These are phyloP conservation scores for Psephotus haematonotus DNA, from an alignment of 2,113 vertebrate genomes.

Conservation along the genomic window DNA sequence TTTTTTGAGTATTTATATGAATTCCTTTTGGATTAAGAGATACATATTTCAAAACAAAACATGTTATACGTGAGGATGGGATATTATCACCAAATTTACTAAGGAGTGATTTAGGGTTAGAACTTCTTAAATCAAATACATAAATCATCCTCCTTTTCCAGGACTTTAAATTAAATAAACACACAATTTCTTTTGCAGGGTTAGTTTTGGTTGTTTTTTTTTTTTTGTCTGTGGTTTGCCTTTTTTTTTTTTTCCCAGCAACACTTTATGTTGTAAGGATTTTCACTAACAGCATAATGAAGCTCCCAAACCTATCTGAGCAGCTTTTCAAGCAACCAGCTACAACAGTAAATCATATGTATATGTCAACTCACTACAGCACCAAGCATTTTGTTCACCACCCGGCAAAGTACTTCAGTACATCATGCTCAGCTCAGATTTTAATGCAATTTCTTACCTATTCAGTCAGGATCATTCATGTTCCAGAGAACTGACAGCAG, in stretches of 20 bases:
- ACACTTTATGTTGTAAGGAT: background rate
- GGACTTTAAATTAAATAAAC: background rate
- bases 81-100: background rate
- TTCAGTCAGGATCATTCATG: background rate
- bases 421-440: background rate
- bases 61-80: background rate
- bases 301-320: background rate
- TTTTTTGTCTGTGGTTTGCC: background rate
- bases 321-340: background rate
- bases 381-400: background rate
- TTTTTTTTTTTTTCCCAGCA: background rate
- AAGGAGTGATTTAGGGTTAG: background rate
- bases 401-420: background rate
- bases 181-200: background rate
- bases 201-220: background rate
- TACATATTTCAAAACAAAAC: background rate
- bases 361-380: background rate
- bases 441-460: background rate
- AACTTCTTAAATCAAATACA: background rate
- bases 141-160: background rate
- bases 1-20: background rate
- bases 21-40: background rate
- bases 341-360: background rate
- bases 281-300: background rate
- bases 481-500: background rate